Percentiles rank a stretch among this genome's conserved stretches.
Conservation (phyloP, 2,113 vertebrate species). For the Camelus dromedarius region DNA sequence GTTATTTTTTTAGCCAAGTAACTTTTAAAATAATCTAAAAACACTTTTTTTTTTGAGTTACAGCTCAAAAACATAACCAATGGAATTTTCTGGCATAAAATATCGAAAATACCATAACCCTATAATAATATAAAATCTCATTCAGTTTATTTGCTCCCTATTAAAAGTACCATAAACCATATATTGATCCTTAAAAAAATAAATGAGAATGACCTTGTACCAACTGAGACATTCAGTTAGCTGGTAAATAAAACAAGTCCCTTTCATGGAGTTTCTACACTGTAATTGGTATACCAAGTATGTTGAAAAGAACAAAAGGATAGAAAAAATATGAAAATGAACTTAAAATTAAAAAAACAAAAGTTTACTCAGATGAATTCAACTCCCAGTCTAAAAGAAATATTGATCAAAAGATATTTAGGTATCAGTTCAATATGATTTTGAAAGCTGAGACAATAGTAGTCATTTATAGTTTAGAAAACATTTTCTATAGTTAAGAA, state of each 20-base stretch:
- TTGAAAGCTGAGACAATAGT: background rate
- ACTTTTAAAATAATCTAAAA: constrained; percentile 5
- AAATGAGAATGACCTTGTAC: constrained; percentile 56
- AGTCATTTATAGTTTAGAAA: background rate
- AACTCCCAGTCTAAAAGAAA: background rate
- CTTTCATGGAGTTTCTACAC: background rate
- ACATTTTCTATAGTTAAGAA: background rate
- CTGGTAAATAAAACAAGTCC: background rate
- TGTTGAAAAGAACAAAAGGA: background rate
- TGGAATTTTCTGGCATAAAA: constrained; percentile 33
- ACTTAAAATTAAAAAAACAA: background rate
- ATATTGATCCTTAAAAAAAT: constrained; percentile 64
- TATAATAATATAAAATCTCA: constrained; percentile 54
- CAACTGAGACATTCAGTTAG: constrained; percentile 13
- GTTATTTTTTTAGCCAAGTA: background rate
- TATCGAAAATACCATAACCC: constrained; percentile 25
- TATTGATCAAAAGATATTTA: background rate
- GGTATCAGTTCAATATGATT: background rate
- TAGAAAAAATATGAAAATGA: background rate
- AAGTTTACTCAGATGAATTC: background rate
- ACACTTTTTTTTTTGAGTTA: background rate
- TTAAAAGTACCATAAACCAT: constrained; percentile 62
- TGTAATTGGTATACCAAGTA: background rate
- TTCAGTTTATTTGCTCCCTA: constrained; percentile 38
- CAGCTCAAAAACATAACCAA: constrained; percentile 13